Evolutionary conservation across 2,888 invertebrate genomes (phyloP), one percentile per base, ranked within the genome.

Genomic region (Lordiphosa fenestrarum): DNA sequence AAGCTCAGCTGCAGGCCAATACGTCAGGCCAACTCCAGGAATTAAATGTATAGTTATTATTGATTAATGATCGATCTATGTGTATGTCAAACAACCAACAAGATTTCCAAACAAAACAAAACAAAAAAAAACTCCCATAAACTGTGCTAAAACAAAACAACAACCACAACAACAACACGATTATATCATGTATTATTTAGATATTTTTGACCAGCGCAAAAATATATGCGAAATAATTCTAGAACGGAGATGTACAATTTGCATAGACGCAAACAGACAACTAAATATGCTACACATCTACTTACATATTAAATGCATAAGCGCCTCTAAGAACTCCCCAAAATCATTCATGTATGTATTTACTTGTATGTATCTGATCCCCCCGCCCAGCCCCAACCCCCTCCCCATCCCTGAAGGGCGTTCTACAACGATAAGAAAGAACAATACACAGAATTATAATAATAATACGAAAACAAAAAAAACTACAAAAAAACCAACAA

Each of bases 131-230:
- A 75, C 77, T 78, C 77, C 77, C 77, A 75, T 60, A 75, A 78
- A 82, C 78, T 78, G 77, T 78, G 77, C 77, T 78, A 78, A 77
- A 76, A 49, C 6, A 41, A 41, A 41, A 51, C 46, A 51, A 65
- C 19, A 35, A 47, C 6, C 1, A 30, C 30, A 9, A 30, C 30
- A 39, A 59, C 10, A 25, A 59, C 56, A 57, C 30, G 53, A 61
- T 55, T 49, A 55, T 52, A 66, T 47, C 41, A 73, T 48, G 75
- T 81, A 73, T 84, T 88, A 87, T 89, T 88, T 87, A 84, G 74
- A 76, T 86, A 80, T 86, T 88, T 89, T 89, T 89, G 89, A 88
- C 89, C 25, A 68, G 89, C 76, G 88, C 89, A 88, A 89, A 89
- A 88, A 86, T 87, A 77, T 86, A 74, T 69, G 69, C 59, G 48